Base-by-base conservation (phyloP, 1,140 invertebrate species). In the Hormaphis cornu region DNA sequence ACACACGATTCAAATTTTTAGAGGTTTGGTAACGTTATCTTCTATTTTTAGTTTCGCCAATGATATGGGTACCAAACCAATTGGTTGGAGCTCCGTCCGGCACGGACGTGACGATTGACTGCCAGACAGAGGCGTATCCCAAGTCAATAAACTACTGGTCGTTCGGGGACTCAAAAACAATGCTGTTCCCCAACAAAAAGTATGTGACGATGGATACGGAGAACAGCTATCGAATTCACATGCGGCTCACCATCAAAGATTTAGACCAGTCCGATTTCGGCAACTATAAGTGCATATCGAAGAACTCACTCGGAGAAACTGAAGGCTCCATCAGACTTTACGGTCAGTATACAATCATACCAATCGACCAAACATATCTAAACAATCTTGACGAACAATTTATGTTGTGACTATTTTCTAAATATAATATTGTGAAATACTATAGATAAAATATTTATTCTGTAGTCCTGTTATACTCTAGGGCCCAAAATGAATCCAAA, bases 1-100 rank as follows among this genome's bases (percentile, higher is more conserved):
- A n/a, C n/a, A n/a, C n/a, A n/a, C n/a, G n/a, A n/a, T n/a, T n/a
- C n/a, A n/a, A n/a, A n/a, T n/a, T n/a, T n/a, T n/a, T n/a, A n/a
- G 7, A 9, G 22, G 6, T n/a, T 8, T n/a, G 12, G 7, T 6
- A 14, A 48, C 16, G 12, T 24, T 16, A 26, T 16, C 24, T 14
- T 26, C 2, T n/a, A n/a, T 7, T 74, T 74, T 3, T 80, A 95
- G 91, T 95, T 81, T 88, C 89, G 3, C 91, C 91, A 30, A 91
- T 93, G 88, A 92, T 93, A 74, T 92, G 89, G 85, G 90, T 91
- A 63, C 90, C 89, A 69, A 93, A 93, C 83, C 91, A 93, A 80
- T 81, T 94, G 78, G 89, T 95, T 59, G 91, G 91, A 2, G 91
- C 90, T 30, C 90, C 90, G 59, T 82, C 87, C 48, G 90, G 89